A percentile compares a stretch with the other conserved stretches of the same genome.
Conservation (phyloP, 2,888 invertebrate species). For the Hoplodrina ambigua region DNA sequence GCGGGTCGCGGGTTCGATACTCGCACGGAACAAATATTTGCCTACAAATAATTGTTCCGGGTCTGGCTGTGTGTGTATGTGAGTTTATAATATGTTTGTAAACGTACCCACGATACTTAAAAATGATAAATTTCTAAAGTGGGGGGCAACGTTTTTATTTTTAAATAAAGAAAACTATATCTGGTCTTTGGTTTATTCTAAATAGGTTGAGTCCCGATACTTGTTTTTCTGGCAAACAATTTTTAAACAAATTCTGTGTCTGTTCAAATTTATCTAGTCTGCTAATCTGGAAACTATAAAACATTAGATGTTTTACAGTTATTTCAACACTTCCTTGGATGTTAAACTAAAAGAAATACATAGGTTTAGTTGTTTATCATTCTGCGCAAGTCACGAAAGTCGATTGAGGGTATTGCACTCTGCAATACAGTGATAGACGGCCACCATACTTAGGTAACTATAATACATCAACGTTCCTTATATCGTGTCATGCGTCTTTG, state of each 20-base stretch:
- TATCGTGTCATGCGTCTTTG: background rate
- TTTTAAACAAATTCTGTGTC: background rate
- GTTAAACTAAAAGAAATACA: conserved; percentile 3
- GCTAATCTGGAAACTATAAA: conserved; percentile 9
- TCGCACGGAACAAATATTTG: too few species aligned
- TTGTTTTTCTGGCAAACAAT: background rate
- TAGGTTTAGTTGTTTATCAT: conserved; percentile 14
- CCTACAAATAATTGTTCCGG: too few species aligned
- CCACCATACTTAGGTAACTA: conserved; percentile 6
- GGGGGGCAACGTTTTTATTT: too few species aligned
- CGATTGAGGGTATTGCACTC: conserved; percentile 50
- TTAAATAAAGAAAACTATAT: too few species aligned
- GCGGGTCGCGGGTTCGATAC: too few species aligned
- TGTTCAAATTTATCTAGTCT: background rate
- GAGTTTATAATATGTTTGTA: too few species aligned
- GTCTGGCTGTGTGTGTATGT: too few species aligned
- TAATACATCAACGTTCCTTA: conserved; percentile 20
- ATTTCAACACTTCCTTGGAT: conserved; percentile 8
- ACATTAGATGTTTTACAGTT: background rate
- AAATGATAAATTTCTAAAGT: too few species aligned
- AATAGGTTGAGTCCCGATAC: background rate
- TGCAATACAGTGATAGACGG: conserved; percentile 27
- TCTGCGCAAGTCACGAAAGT: conserved; percentile 50
- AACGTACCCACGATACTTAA: too few species aligned
- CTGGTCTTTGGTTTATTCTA: background rate